These are phyloP conservation scores for Eueremaeus valkanovi DNA, from an alignment of 2,888 invertebrate species.

Conservation along the genomic window DNA sequence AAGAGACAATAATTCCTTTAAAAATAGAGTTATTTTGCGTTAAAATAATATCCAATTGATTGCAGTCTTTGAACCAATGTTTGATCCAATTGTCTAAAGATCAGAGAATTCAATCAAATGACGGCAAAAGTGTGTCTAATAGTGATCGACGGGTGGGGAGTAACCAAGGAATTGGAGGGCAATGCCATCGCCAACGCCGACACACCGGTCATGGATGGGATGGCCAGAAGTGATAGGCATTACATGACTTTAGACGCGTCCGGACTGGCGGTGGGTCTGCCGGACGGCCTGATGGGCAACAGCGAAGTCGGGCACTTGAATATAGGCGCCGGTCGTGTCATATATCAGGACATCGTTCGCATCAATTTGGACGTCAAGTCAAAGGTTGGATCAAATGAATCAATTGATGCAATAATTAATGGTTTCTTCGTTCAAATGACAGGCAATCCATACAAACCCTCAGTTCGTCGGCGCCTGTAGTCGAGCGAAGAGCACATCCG, in stretches of 20 bases:
- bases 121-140: slow-evolving; percentile 51
- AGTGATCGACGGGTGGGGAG: slow-evolving; percentile 56
- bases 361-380: slow-evolving; percentile 51
- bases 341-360: slow-evolving; percentile 55
- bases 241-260: slow-evolving; percentile 52
- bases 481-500: slow-evolving; percentile 51
- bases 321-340: slow-evolving; percentile 55
- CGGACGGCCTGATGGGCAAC: slow-evolving; percentile 55
- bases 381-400: slow-evolving; percentile 18
- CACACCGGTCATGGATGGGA: slow-evolving; percentile 54
- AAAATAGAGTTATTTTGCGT: no score
- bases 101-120: neutral
- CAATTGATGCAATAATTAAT: neutral
- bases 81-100: no score
- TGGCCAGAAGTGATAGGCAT: slow-evolving; percentile 51
- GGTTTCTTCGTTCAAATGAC: neutral
- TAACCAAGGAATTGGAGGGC: slow-evolving; percentile 51
- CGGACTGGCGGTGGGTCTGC: slow-evolving; percentile 54
- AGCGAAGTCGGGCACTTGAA: slow-evolving; percentile 56
- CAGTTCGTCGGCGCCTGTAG: slow-evolving; percentile 51
- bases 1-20: no score
- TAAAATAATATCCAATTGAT: no score
- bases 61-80: no score
- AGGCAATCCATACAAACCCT: slow-evolving; percentile 51
- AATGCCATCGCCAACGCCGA: slow-evolving; percentile 54